Evolutionary conservation across 2,113 vertebrate genomes (phyloP), one percentile per base, ranked within the genome.

Genomic region (Platichthys flesus): DNA sequence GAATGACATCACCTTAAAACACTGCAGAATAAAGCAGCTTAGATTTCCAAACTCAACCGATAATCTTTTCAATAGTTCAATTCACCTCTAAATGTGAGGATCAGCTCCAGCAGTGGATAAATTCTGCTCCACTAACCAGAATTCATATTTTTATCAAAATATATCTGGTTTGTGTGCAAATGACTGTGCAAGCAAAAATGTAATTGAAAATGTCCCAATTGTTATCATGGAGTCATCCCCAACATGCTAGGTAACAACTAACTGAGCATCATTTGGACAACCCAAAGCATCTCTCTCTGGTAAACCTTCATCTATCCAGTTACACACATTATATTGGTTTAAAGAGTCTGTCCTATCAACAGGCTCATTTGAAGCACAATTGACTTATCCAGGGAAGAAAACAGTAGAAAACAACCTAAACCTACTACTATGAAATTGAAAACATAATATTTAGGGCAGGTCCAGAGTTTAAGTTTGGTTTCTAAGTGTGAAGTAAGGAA

Each of bases 1-100:
- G 15, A 62, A 57, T 61, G 28, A 63, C 28, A 72, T 72, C 63
- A 67, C 60, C 5, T 26, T 57, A 49, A 45, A 40, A 68, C 47
- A 56, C 14, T 3, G 23, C 35, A 47, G 12, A 10, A 24, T 61
- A 55, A 59, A n/a, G 40, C 40, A 42, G 40, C 26, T 51, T 35
- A 13, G 40, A 3, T 21, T 14, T 24, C 31, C 15, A 64, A 40
- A 74, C 8, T 56, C 10, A 49, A 8, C 9, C 5, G 0, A 55
- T 14, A 37, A 56, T 74, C 31, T 58, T 47, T 58, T 21, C 24
- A 57, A 12, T 12, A 24, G 23, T 21, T 60, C 42, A 26, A 57
- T 3, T 52, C 51, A 52, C 20, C 51, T 52, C 51, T 9, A 20
- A 52, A 52, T n/a, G 51, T 47, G 45, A 47, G 14, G 1, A 15